Evolutionary conservation across 2,888 invertebrate species (phyloP).

Genomic region (Nymphalis urticae): DNA sequence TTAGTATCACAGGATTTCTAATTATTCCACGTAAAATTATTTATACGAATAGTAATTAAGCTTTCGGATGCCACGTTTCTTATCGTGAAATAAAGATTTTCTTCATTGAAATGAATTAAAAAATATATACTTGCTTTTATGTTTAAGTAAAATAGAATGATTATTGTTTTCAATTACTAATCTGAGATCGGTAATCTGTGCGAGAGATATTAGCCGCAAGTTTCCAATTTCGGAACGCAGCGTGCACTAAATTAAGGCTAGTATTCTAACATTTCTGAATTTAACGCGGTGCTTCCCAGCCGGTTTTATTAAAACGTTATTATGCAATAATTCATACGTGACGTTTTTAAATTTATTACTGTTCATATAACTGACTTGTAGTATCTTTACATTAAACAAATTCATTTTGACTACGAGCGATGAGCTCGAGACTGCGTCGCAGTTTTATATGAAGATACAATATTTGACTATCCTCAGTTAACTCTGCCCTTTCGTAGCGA

Average conservation of each 20-base stretch:
- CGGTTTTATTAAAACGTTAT: slow-evolving; percentile 39
- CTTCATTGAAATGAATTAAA: no score
- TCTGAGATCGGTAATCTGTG: slow-evolving; percentile 22
- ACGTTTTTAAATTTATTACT: slow-evolving; percentile 36
- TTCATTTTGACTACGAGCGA: slow-evolving; percentile 1
- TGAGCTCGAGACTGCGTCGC: not conserved
- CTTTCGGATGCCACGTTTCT: no score
- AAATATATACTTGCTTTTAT: not conserved
- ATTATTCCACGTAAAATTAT: no score
- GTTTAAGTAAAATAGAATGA: not conserved
- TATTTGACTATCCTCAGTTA: no score
- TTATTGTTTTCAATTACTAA: slow-evolving; percentile 8
- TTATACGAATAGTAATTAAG: no score
- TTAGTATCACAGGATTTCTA: not conserved
- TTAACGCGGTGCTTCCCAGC: slow-evolving; percentile 25
- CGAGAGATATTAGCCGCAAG: slow-evolving; percentile 35
- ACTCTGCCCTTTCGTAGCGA: no score
- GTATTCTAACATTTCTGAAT: slow-evolving; percentile 37
- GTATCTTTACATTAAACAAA: not conserved
- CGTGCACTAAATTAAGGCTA: slow-evolving; percentile 35
- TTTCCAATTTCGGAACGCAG: slow-evolving; percentile 34
- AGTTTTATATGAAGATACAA: no score
- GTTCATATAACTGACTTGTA: slow-evolving; percentile 19
- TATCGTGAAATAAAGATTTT: no score
- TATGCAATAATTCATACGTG: slow-evolving; percentile 37